Evolutionary conservation across 2,797 vertebrate species (phyloP).

Genomic region (Tangara arthus): DNA sequence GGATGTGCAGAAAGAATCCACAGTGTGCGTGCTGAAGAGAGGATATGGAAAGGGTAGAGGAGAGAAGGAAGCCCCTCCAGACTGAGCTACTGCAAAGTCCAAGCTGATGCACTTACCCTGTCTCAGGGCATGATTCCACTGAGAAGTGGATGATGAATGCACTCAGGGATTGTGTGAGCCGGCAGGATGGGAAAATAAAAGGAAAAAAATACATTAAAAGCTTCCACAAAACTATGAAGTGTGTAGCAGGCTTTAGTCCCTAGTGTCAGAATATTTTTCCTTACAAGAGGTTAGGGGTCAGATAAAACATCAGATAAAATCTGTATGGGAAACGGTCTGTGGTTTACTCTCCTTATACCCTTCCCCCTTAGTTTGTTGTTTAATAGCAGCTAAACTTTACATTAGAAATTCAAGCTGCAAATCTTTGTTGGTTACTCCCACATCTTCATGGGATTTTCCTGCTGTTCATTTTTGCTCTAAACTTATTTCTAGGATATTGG

Average conservation of each 20-base stretch:
- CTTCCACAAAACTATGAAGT: neutral
- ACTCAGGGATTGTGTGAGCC: neutral
- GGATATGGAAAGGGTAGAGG: neutral
- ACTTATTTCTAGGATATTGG: neutral
- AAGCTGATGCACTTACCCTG: neutral
- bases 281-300: neutral
- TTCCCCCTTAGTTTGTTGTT: neutral
- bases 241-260: neutral
- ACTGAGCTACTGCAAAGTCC: neutral
- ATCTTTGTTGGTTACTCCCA: neutral
- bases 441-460: neutral
- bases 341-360: neutral
- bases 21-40: neutral
- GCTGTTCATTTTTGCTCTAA: neutral
- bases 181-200: neutral
- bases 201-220: neutral
- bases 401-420: neutral
- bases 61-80: neutral
- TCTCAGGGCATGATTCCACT: neutral
- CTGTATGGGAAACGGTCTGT: neutral
- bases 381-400: neutral
- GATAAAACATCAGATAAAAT: neutral
- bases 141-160: neutral
- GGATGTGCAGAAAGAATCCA: neutral
- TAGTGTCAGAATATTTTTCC: neutral